A percentile compares a stretch with the other conserved stretches of the same genome.
Conservation (phyloP, 2,797 vertebrate genomes). For the Danio tinwini region DNA sequence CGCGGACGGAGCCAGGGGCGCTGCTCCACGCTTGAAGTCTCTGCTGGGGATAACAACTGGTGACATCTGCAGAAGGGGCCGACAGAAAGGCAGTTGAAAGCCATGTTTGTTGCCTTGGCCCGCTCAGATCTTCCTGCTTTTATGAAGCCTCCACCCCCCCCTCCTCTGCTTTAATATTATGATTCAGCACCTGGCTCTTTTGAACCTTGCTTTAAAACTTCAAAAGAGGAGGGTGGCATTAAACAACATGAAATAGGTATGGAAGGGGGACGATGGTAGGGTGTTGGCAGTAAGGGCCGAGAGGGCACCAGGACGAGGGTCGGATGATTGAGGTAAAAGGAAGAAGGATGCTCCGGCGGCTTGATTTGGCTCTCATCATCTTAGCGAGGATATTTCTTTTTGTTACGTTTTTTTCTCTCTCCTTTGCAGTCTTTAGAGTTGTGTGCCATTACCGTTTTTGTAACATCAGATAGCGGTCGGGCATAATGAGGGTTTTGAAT, state of each 20-base stretch:
- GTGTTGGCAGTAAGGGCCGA: slow-evolving; percentile 37
- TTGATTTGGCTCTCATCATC: slow-evolving; percentile 89
- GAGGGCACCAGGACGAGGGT: slow-evolving; percentile 5
- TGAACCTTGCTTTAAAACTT: slow-evolving; percentile 94
- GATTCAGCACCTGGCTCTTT: slow-evolving; percentile 93
- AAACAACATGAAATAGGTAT: slow-evolving; percentile 87
- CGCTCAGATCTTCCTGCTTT: slow-evolving; percentile 89
- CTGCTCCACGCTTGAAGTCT: slow-evolving; percentile 96
- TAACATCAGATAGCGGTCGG: slow-evolving; percentile 85
- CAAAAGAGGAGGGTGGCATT: slow-evolving; percentile 90
- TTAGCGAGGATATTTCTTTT: slow-evolving; percentile 82
- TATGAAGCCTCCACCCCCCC: slow-evolving; percentile 81
- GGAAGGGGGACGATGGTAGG: slow-evolving; percentile 62
- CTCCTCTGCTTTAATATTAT: slow-evolving; percentile 88
- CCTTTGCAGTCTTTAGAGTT: slow-evolving; percentile 87
- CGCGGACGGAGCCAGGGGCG: slow-evolving; percentile 96
- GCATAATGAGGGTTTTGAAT: slow-evolving; percentile 90
- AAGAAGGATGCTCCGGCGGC: slow-evolving; percentile 69
- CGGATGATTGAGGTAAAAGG: slow-evolving; percentile 38
- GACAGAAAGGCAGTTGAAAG: slow-evolving; percentile 99
- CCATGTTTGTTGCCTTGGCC: slow-evolving; percentile 89
- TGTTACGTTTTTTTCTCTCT: slow-evolving; percentile 67
- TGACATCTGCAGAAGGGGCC: slow-evolving; percentile 99
- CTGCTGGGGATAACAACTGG: slow-evolving; percentile 98
- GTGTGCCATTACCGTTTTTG: slow-evolving; percentile 85